Base-by-base conservation (phyloP, 2,888 invertebrate species). In the Onthophagus sagittarius region DNA sequence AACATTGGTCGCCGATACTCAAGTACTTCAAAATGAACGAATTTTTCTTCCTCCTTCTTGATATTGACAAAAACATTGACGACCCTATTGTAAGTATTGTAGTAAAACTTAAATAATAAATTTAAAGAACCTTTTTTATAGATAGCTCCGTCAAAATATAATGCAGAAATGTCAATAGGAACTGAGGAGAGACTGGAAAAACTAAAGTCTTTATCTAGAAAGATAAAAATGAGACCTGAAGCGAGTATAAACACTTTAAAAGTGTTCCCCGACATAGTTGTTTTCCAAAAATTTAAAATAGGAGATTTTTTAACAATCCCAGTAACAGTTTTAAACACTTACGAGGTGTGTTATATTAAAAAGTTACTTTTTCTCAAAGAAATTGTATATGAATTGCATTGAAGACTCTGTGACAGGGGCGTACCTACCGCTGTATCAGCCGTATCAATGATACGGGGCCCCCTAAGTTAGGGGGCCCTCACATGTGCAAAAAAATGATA, bases 241-340 rank as follows among this genome's bases (percentile, higher is more conserved):
- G 15, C 11, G 9, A 69, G 74, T 4, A 9, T 74, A 33, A 73
- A 75, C 9, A 74, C 75, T 9, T 77, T 79, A 32, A 77, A 76
- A 71, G 79, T 79, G 13, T 83, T 85, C 13, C 91, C 91, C 0
- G 86, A 83, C 77, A 79, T 90, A 15, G 80, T 91, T 0, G 83
- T 91, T 23, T 91, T 90, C 78, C 90, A 91, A 84, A 90, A 89
- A 81, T 91, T 87, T 81, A 83, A 85, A 73, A 84, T 86, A 1
- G 89, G 89, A 64, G 86, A 87, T 15, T 84, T 83, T 77, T 86
- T 89, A 74, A 84, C 85, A 15, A 85, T 88, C 0, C 86, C 87
- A 69, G 83, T 91, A 76, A 84, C 85, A 0, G 85, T 91, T 71
- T 87, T 86, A 79, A 91, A 91, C 82, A 85, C 85, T 69, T 87